Conservation (phyloP, 2,797 vertebrate genomes). For the Sparidentex hasta region DNA sequence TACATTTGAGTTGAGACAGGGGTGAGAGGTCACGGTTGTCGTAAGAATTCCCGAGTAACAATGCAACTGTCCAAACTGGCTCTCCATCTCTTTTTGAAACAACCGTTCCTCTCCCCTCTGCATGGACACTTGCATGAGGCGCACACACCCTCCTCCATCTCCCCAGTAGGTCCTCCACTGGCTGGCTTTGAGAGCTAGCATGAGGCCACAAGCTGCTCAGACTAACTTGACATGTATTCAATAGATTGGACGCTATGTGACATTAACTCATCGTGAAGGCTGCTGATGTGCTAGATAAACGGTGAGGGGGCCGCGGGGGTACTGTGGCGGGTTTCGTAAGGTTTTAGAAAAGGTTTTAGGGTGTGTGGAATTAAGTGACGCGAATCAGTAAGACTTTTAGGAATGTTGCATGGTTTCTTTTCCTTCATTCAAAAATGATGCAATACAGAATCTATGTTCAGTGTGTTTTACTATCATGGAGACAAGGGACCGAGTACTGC, state of each 20-base stretch:
- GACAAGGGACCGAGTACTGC: slow-evolving; percentile 50
- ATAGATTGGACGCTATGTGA: slow-evolving; percentile 29
- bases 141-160: slow-evolving; percentile 10
- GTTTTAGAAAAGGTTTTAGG: not conserved
- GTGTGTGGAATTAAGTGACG: slow-evolving; percentile 3
- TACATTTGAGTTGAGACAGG: slow-evolving; percentile 19
- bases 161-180: slow-evolving; percentile 11
- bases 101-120: not conserved
- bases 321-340: not conserved
- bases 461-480: slow-evolving; percentile 22
- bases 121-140: not conserved
- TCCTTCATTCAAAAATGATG: slow-evolving; percentile 8
- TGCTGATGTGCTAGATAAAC: slow-evolving; percentile 22
- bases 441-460: slow-evolving; percentile 23
- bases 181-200: not conserved
- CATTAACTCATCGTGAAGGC: slow-evolving; percentile 56
- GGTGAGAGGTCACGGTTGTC: slow-evolving; percentile 54
- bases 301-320: not conserved
- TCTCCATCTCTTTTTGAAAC: slow-evolving; percentile 20
- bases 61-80: slow-evolving; percentile 53
- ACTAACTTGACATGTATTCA: slow-evolving; percentile 21
- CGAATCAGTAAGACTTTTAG: not conserved
- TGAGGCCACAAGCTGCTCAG: slow-evolving; percentile 29
- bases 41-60: slow-evolving; percentile 60
- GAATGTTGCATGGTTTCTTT: slow-evolving; percentile 5